Conservation (phyloP, 1,140 invertebrate species). For the Ceratoteleas bidentatus region DNA sequence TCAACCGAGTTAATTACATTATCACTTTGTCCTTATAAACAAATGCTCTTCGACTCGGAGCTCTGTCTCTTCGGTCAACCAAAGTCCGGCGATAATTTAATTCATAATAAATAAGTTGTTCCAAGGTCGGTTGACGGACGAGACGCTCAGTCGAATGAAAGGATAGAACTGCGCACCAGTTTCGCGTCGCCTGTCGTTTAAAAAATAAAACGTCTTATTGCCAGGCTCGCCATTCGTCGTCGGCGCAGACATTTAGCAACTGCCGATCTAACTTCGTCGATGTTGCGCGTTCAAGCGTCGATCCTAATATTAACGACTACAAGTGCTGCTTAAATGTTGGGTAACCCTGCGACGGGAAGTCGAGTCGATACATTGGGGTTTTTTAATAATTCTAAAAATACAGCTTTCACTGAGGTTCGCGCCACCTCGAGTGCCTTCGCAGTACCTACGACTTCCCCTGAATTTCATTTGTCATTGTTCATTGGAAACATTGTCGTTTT, state of each 20-base stretch:
- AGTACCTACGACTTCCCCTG: too few relatives aligned
- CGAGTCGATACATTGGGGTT: constrained; percentile 2
- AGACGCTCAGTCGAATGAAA: constrained; percentile 6
- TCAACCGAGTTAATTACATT: constrained; percentile 25
- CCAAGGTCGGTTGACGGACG: constrained; percentile 8
- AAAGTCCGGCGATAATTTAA: neutral
- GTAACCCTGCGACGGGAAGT: constrained; percentile 12
- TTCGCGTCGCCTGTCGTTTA: constrained; percentile 2
- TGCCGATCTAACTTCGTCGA: constrained; percentile 24
- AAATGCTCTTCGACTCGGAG: constrained; percentile 29
- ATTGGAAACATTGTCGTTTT: neutral
- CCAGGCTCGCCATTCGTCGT: neutral
- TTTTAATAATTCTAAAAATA: constrained; percentile 18
- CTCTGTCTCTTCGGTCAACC: constrained; percentile 4
- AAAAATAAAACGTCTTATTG: constrained; percentile 27
- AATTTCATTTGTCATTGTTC: neutral
- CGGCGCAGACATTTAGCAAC: constrained; percentile 9
- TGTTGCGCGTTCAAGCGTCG: constrained; percentile 23
- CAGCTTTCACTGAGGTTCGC: constrained; percentile 2
- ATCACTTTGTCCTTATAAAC: constrained; percentile 40
- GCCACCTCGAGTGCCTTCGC: neutral
- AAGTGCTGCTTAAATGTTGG: constrained; percentile 27
- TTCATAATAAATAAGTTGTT: constrained; percentile 19
- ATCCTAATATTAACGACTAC: constrained; percentile 33
- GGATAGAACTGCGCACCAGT: constrained; percentile 29